Evolutionary conservation across 1,140 invertebrate genomes (phyloP).

Genomic region (Geopemphigus sp.): DNA sequence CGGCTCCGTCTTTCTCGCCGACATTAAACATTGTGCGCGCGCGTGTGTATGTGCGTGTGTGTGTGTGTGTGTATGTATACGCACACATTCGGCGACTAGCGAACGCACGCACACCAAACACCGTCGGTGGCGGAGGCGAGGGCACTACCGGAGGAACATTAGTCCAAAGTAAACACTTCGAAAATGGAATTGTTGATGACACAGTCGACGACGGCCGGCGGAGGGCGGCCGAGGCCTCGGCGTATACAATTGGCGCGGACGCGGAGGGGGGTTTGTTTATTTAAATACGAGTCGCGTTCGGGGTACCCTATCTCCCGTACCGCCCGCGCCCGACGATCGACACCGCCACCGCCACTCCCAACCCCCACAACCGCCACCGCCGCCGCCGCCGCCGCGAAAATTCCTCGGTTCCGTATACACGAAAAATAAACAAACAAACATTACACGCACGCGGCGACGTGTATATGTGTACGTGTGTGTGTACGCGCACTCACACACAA

Average conservation of each 20-base stretch:
- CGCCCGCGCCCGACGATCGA: slow-evolving; percentile 7
- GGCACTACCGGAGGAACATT: slow-evolving; percentile 46
- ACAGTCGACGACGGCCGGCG: slow-evolving; percentile 32
- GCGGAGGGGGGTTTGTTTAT: slow-evolving; percentile 44
- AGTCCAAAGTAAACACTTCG: slow-evolving; percentile 50
- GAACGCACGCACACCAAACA: not conserved
- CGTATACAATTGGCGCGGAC: slow-evolving; percentile 35
- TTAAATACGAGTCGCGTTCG: slow-evolving; percentile 48
- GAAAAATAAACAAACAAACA: slow-evolving; percentile 50
- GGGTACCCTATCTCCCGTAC: not conserved
- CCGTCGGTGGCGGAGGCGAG: not conserved
- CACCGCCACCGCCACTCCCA: slow-evolving; percentile 16
- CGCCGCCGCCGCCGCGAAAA: slow-evolving; percentile 27
- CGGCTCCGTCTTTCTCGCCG: slow-evolving; percentile 45
- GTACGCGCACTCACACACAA: slow-evolving; percentile 1
- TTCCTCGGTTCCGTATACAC: slow-evolving; percentile 39
- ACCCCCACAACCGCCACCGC: too few species aligned
- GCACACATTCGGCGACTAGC: too few species aligned
- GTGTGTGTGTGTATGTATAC: too few species aligned
- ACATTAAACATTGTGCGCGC: too few species aligned
- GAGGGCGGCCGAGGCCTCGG: slow-evolving; percentile 32
- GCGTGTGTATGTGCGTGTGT: too few species aligned
- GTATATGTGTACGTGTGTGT: not conserved
- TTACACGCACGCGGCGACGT: slow-evolving; percentile 13
- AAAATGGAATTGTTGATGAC: slow-evolving; percentile 50